Evolutionary conservation across 2,888 invertebrate species (phyloP), one percentile per base, ranked within the genome.

Genomic region (Melikaiella ostensackeni): DNA sequence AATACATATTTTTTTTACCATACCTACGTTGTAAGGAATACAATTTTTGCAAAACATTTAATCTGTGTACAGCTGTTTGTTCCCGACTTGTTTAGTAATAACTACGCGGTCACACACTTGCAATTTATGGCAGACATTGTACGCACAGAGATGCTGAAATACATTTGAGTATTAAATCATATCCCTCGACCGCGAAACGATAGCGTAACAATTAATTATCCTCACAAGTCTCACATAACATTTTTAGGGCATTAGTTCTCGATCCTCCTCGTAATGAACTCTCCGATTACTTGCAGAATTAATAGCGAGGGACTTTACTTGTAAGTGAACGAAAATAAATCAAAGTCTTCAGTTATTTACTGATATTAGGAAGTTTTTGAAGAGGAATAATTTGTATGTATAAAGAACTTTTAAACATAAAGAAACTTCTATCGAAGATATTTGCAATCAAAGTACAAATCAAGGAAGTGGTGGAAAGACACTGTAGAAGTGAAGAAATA

Each of bases 161-260:
- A 64, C 24, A 64, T 64, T 64, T 64, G 16, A 42, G 64, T 42
- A 64, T 38, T 64, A 64, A 64, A 64, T 64, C 64, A 64, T 38
- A 64, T 64, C 16, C 64, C 21, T 21, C 64, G 38, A 64, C 64
- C 64, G 24, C 30, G 33, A 62, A 62, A 62, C 33, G 62, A 62
- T 62, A 62, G 62, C 62, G n/a, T 42, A 21, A 64, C 64, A 42
- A 64, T 64, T 64, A 64, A 64, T 64, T 64, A 46, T 42, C 4
- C 30, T 27, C 27, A 30, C 46, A 13, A 66, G 27, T 46, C 24
- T 42, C 66, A 27, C 66, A 66, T 42, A 46, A 6, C 8, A 66
- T 66, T 46, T 66, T 63, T 21, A 63, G 63, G n/a, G 35, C 63
- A 63, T 63, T 66, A 66, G 19, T 66, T 66, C 66, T 46, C 19